Conservation (phyloP, 2,797 vertebrate species). For the Carapus acus region DNA sequence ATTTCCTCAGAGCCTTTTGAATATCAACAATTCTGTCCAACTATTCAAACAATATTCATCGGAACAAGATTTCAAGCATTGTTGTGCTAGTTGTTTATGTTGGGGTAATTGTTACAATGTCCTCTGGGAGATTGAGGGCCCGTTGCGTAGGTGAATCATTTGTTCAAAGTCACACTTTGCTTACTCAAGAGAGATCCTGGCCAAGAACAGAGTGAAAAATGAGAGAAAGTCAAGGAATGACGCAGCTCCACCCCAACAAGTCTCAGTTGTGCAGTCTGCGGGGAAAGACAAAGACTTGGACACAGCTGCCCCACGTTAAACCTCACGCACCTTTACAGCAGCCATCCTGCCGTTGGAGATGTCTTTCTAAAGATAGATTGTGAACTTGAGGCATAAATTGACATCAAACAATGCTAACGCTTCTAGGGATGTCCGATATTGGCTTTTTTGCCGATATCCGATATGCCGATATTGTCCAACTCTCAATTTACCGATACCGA, state of each 20-base stretch:
- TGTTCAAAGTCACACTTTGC: too few relatives aligned
- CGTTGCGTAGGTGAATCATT: too few relatives aligned
- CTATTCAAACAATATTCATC: constrained; percentile 14
- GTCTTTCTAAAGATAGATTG: constrained; percentile 14
- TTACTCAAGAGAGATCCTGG: not conserved
- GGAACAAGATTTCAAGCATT: too few relatives aligned
- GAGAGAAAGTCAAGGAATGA: not conserved
- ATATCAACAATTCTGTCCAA: constrained; percentile 28
- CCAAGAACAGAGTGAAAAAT: not conserved
- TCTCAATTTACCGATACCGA: too few relatives aligned
- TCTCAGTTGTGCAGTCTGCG: constrained; percentile 10
- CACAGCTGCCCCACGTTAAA: constrained; percentile 48
- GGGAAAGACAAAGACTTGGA: constrained; percentile 36
- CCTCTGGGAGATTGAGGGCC: too few relatives aligned
- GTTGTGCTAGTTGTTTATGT: too few relatives aligned
- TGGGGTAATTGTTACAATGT: too few relatives aligned
- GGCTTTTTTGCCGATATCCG: too few relatives aligned
- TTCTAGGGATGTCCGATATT: too few relatives aligned
- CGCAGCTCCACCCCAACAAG: constrained; percentile 11
- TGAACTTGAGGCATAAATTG: constrained; percentile 10
- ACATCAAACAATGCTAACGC: too few relatives aligned
- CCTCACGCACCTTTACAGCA: constrained; percentile 63
- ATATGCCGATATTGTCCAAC: too few relatives aligned
- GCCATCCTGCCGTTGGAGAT: constrained; percentile 40
- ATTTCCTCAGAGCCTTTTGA: constrained; percentile 31